Evolutionary conservation across 2,888 invertebrate species (phyloP), one percentile per base, ranked within the genome.

Genomic region (Chloromyia formosa): DNA sequence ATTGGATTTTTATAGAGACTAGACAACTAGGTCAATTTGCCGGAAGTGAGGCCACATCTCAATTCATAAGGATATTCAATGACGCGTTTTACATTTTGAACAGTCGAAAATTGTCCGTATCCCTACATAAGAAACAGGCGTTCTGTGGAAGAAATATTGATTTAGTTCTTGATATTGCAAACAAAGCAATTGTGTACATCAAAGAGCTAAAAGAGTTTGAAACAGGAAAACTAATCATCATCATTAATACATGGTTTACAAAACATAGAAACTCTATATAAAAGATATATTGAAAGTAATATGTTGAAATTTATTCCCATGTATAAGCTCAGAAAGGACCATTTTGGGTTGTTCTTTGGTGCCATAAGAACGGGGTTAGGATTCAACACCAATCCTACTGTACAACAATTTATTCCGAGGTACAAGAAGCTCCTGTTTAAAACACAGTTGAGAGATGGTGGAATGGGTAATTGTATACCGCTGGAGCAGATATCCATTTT

Each of bases 311-410:
- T 42, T 23, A 73, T 73, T 1, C 49, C 62, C 7, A 20, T 53
- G 20, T 49, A 62, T 16, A 73, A 73, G 16, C 16, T 64, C n/a
- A 62, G 56, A 35, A 62, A 74, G 53, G 74, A 35, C 42, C 73
- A 42, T 23, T n/a, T 73, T 4, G 49, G 60, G 40, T 3, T 61
- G 12, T 73, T 18, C 14, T 64, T 74, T 54, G 20, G 49, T 5
- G 22, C 62, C 23, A 62, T 73, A 62, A 18, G 61, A 23, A 12
- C 62, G 20, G 40, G 54, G 1, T 64, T 74, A 35, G 49, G 64
- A 5, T 27, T 27, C 18, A 73, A 73, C 18, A 20, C 45, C 27
- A 64, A 74, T 20, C 53, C 69, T n/a, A 54, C 69, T 1, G 49
- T 53, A 22, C 49, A 27, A 27, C 69, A 69, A 27, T 64, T 64